Base-by-base conservation (phyloP, 2,797 vertebrate species). In the Tachyglossus aculeatus region DNA sequence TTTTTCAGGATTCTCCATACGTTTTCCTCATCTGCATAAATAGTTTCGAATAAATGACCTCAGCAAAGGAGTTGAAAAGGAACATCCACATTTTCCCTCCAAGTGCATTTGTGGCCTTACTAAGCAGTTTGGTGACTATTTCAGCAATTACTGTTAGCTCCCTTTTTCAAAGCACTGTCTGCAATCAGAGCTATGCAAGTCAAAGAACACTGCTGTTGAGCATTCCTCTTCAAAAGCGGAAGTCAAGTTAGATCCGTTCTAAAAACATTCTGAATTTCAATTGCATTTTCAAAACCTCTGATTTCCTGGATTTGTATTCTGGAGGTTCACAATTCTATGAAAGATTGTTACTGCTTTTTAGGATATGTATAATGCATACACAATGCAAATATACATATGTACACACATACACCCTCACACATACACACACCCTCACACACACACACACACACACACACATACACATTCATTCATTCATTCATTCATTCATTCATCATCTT, bases 211-310 rank as follows among this genome's bases (percentile, higher is more conserved):
- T 38, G 1, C 50, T 77, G 55, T 81, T 21, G 10, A 12, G 34
- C 25, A 9, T 70, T 57, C 75, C 71, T 58, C 56, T 74, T 76
- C 71, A 73, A 71, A 84, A 76, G 39, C 21, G 43, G 34, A 71
- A 74, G 63, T 19, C 19, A 82, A 68, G 16, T 66, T 62, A 51
- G 11, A 68, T 63, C 39, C 67, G 43, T 60, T 44, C 6, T 0
- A 58, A 80, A 80, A 7, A 0, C 6, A 38, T 6, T 39, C 19
- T 18, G 13, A 50, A 60, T 74, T 74, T 52, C 70, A 77, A 69
- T 38, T 75, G 9, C 25, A 58, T 67, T 75, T 67, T 10, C 36
- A 1, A 63, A 48, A 51, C 16, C 54, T 52, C 41, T 65, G 19
- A 34, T 66, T 45, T 4, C 47, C 21, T 67, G 25, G 5, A 39